phyloP scores from a whole-genome alignment of 2,888 invertebrate species.

The Apodemia zela region DNA sequence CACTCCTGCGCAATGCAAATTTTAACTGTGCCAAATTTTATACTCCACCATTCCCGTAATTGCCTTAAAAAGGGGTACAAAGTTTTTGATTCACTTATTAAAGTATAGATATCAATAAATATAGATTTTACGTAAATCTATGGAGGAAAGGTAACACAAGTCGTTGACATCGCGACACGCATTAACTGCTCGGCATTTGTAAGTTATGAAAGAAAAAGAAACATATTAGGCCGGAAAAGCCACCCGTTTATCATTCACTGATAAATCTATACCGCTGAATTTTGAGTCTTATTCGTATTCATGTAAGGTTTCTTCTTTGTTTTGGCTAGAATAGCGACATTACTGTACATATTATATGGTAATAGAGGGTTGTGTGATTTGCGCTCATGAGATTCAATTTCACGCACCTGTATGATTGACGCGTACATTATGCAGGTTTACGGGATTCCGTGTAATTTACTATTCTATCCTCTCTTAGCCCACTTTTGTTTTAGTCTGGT shows the following conservation, averaged over 20 bases:
- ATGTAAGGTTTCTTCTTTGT: constrained; percentile 38
- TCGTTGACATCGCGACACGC: not conserved
- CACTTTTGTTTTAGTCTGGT: constrained; percentile 19
- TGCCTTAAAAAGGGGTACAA: too few species aligned
- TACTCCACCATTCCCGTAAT: too few species aligned
- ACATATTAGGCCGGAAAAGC: constrained; percentile 38
- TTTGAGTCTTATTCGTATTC: constrained; percentile 31
- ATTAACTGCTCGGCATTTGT: constrained; percentile 18
- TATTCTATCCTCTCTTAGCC: constrained; percentile 49
- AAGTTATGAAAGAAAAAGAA: constrained; percentile 36
- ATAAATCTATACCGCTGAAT: constrained; percentile 25
- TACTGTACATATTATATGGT: constrained; percentile 48
- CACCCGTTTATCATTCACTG: constrained; percentile 43
- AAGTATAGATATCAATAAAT: not conserved
- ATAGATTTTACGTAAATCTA: not conserved
- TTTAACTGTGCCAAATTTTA: too few species aligned
- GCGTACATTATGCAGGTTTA: constrained; percentile 60
- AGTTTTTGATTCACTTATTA: too few species aligned
- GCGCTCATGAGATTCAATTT: constrained; percentile 75
- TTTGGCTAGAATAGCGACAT: constrained; percentile 35
- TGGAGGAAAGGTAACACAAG: not conserved
- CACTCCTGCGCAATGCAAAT: too few species aligned
- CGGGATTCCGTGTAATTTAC: constrained; percentile 58
- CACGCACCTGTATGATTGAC: constrained; percentile 71
- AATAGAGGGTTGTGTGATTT: constrained; percentile 64